Evolutionary conservation across 2,888 invertebrate genomes (phyloP), one percentile per base, ranked within the genome.

Genomic region (Drosophila helvetica): DNA sequence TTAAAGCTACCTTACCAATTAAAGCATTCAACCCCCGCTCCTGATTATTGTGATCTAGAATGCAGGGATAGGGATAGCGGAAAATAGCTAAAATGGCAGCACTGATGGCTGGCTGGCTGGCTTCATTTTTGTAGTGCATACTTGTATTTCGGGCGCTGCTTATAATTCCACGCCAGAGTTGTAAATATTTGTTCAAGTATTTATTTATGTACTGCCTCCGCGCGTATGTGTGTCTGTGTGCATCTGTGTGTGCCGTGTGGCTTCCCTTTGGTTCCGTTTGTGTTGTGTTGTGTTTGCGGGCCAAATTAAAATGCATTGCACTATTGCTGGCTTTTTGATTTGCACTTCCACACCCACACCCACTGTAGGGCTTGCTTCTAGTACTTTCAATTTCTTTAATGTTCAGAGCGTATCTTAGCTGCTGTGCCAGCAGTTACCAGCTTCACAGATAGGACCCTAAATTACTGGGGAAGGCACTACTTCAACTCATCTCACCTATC

Each of bases 101-200:
- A n/a, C 38, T 38, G 38, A 7, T 7, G 15, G 7, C 38, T 6
- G 50, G 7, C 38, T 6, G 50, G 38, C 42, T 46, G 47, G 77
- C 68, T 72, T 86, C 86, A 87, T 85, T 83, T 69, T 75, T 79
- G 63, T 64, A 82, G 77, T 73, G 86, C 83, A 87, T 87, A 87
- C 80, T 82, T 38, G 38, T n/a, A 38, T 38, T 88, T 79, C 78
- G 71, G 80, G 67, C 75, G 65, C 78, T 88, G 83, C 78, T 83
- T 83, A 79, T 88, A 83, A 83, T 83, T 88, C 83, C 70, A 75
- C 72, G 80, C 74, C 76, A 75, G 75, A 88, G 88, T 83, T 82
- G 86, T 82, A 86, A 83, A 83, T 83, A 83, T 83, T 83, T 88
- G 71, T 82, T 83, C 88, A 86, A 83, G 88, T 88, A 83, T 88